These are phyloP conservation scores for Ammodytes dubius DNA, from an alignment of 2,113 vertebrate genomes.

Conservation along the genomic window DNA sequence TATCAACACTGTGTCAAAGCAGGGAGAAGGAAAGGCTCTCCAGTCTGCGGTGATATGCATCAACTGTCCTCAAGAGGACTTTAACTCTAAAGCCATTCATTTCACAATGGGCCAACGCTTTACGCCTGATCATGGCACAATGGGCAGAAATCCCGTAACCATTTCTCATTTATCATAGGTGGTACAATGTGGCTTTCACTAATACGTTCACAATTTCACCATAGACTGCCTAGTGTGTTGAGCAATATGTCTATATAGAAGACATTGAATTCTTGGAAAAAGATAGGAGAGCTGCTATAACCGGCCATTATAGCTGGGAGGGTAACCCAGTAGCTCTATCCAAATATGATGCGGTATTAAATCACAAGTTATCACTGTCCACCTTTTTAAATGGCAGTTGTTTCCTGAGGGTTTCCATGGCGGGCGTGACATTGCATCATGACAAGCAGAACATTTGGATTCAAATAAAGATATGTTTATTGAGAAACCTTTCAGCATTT, in stretches of 20 bases:
- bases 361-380: slow-evolving; percentile 15
- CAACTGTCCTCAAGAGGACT: slow-evolving; percentile 79
- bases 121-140: slow-evolving; percentile 46
- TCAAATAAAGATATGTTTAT: slow-evolving; percentile 72
- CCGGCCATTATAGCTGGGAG: not conserved
- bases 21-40: slow-evolving; percentile 69
- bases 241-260: slow-evolving; percentile 8
- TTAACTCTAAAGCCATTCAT: slow-evolving; percentile 68
- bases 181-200: slow-evolving; percentile 16
- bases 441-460: slow-evolving; percentile 70
- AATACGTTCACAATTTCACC: slow-evolving; percentile 30
- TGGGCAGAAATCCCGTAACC: slow-evolving; percentile 47
- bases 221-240: not conserved
- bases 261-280: not conserved
- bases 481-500: slow-evolving; percentile 62
- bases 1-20: slow-evolving; percentile 75
- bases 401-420: slow-evolving; percentile 38
- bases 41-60: slow-evolving; percentile 76
- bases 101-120: slow-evolving; percentile 65
- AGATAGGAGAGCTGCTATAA: not conserved
- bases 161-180: slow-evolving; percentile 65
- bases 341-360: slow-evolving; percentile 30
- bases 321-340: not conserved
- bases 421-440: slow-evolving; percentile 55
- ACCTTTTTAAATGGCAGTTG: slow-evolving; percentile 36